Evolutionary conservation across 1,140 invertebrate genomes (phyloP).

Genomic region (Trichogramma pretiosum): DNA sequence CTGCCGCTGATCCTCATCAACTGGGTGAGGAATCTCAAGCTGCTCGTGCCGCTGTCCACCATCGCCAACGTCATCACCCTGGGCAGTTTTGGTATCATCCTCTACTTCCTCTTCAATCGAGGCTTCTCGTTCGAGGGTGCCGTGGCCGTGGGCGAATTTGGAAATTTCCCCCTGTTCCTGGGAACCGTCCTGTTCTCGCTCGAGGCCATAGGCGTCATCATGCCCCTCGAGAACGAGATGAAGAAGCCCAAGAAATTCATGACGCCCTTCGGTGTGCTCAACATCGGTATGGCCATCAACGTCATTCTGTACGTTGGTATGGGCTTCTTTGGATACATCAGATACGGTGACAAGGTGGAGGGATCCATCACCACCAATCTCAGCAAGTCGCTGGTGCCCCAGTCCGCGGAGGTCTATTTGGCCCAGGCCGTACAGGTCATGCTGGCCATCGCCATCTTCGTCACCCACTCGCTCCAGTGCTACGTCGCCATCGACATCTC

Average conservation of each 20-base stretch:
- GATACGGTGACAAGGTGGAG: slow-evolving; percentile 57
- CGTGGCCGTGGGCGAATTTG: slow-evolving; percentile 33
- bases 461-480: slow-evolving; percentile 82
- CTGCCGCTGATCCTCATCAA: slow-evolving; percentile 53
- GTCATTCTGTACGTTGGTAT: slow-evolving; percentile 61
- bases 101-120: slow-evolving; percentile 57
- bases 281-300: slow-evolving; percentile 69
- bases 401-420: slow-evolving; percentile 44
- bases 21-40: slow-evolving; percentile 61
- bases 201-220: slow-evolving; percentile 71
- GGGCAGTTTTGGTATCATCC: slow-evolving; percentile 55
- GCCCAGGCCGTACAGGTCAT: slow-evolving; percentile 69
- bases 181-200: slow-evolving; percentile 69
- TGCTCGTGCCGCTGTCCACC: slow-evolving; percentile 64
- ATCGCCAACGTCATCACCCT: slow-evolving; percentile 61
- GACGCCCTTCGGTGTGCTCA: slow-evolving; percentile 72
- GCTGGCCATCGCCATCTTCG: slow-evolving; percentile 76
- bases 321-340: slow-evolving; percentile 75
- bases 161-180: slow-evolving; percentile 55
- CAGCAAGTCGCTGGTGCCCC: slow-evolving; percentile 46
- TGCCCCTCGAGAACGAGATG: slow-evolving; percentile 86
- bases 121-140: slow-evolving; percentile 43
- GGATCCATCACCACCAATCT: slow-evolving; percentile 64
- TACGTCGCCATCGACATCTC: slow-evolving; percentile 75
- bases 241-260: slow-evolving; percentile 63